Evolutionary conservation across 2,113 vertebrate genomes (phyloP).

Genomic region (Cnemophilus loriae): DNA sequence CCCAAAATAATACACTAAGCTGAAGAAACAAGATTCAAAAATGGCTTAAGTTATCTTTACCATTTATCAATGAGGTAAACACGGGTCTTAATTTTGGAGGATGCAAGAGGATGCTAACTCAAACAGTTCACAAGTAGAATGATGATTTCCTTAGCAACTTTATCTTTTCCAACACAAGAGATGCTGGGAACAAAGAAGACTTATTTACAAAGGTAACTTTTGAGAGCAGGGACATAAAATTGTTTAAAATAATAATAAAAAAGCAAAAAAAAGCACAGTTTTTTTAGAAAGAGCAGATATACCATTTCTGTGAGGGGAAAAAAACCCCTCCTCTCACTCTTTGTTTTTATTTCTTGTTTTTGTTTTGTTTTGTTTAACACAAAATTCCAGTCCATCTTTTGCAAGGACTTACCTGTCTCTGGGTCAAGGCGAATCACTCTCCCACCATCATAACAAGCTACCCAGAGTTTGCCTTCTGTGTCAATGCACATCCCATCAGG

Average conservation of each 20-base stretch:
- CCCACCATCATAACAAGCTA: conserved; percentile 89
- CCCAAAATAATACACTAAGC: not conserved
- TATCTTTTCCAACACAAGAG: not conserved
- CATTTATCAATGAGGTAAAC: not conserved
- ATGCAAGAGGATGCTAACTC: not conserved
- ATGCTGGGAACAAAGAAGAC: not conserved
- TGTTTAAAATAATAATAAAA: not conserved
- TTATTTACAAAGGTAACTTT: not conserved
- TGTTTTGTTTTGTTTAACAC: not conserved
- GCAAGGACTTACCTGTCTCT: conserved; percentile 75
- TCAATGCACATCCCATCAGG: conserved; percentile 94
- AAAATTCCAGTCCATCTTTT: not conserved
- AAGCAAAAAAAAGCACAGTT: not conserved
- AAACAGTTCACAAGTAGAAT: not conserved
- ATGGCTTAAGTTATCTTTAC: not conserved
- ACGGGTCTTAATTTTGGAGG: not conserved
- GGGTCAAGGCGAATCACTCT: conserved; percentile 88
- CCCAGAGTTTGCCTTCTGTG: conserved; percentile 85
- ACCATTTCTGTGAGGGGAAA: not conserved
- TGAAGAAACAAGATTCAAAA: not conserved
- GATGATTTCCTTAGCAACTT: not conserved
- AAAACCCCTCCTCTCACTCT: accelerated
- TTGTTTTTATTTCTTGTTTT: not conserved
- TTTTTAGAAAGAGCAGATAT: not conserved
- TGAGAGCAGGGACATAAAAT: not conserved